Percentiles rank a stretch among this genome's conserved stretches.
These are phyloP conservation scores for Meriones unguiculatus DNA, from an alignment of 2,113 vertebrate species.

Conservation along the genomic window DNA sequence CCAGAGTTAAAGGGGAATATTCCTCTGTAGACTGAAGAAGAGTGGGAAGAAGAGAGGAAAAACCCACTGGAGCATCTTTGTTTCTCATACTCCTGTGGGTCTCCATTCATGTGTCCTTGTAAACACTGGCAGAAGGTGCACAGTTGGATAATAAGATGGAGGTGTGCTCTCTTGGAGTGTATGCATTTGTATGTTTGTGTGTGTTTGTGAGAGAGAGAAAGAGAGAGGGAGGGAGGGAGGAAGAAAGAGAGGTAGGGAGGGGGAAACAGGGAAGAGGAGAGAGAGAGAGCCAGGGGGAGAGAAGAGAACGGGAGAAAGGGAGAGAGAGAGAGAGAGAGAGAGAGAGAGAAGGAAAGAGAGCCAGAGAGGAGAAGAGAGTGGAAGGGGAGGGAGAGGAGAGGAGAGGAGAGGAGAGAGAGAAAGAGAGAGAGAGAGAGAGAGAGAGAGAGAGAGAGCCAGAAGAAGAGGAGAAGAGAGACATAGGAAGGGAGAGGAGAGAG, in stretches of 20 bases:
- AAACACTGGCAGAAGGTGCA: not conserved
- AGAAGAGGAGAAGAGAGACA: rapidly evolving
- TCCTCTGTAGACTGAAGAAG: not conserved
- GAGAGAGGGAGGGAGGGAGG: not conserved
- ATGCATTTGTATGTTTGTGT: not conserved
- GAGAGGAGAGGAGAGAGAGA: not conserved
- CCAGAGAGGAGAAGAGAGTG: not conserved
- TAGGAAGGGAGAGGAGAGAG: no score
- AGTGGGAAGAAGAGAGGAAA: not conserved
- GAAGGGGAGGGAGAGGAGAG: not conserved
- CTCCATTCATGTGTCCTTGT: not conserved
- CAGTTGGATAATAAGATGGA: not conserved
- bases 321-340: not conserved
- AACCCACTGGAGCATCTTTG: not conserved
- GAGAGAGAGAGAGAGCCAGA: not conserved
- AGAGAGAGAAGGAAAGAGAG: not conserved
- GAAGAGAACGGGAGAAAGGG: no score
- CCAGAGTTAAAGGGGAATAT: not conserved
- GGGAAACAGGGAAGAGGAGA: no score
- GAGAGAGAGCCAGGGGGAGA: not conserved
- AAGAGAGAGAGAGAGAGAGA: not conserved
- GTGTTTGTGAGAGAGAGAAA: not conserved
- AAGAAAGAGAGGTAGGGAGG: no score
- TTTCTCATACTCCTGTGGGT: not conserved
- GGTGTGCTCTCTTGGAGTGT: not conserved